These are phyloP conservation scores for Spheniscus mendiculus DNA, from an alignment of 2,113 vertebrate species.

Conservation along the genomic window DNA sequence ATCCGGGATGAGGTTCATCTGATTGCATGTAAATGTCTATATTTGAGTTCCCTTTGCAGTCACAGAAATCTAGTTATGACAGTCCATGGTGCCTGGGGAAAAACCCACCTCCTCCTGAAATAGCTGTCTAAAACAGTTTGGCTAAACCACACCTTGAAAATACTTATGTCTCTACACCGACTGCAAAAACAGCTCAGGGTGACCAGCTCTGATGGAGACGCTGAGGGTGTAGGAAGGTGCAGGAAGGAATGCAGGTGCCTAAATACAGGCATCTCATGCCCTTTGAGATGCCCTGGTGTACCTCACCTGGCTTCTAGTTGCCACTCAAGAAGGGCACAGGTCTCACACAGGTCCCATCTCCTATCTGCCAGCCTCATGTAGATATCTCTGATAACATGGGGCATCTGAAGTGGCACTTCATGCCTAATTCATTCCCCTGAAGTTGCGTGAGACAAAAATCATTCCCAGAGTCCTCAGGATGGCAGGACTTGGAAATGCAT, in stretches of 20 bases:
- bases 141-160: background rate
- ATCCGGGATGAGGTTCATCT: background rate
- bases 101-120: background rate
- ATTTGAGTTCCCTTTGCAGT: background rate
- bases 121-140: background rate
- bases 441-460: background rate
- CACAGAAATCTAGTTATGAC: background rate
- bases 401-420: background rate
- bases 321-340: background rate
- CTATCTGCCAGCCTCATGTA: background rate
- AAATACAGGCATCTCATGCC: background rate
- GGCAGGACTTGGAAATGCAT: background rate
- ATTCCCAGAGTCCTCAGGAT: background rate
- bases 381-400: background rate
- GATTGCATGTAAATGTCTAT: background rate
- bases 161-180: fast-evolving
- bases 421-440: background rate
- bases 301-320: background rate
- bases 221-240: background rate
- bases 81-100: background rate
- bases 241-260: background rate
- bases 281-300: background rate
- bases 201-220: background rate
- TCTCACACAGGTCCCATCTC: background rate
- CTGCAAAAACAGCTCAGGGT: background rate